A percentile compares a stretch with the other conserved stretches of the same genome.
phyloP scores from a whole-genome alignment of 92 coral and sea anemone genomes.

The Zoanthus sociatus region DNA sequence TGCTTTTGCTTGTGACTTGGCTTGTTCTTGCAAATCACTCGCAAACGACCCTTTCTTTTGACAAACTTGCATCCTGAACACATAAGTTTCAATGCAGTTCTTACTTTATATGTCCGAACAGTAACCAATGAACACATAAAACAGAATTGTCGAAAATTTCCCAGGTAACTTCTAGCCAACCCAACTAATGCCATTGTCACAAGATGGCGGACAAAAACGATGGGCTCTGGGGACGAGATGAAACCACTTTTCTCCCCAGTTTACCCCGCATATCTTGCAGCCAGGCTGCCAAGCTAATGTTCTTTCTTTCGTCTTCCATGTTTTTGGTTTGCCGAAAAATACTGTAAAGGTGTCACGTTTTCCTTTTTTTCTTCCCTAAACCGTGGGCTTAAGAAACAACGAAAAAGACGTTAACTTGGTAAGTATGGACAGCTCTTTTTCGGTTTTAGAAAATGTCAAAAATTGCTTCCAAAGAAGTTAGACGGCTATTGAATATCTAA shows the following conservation, averaged over 20 bases:
- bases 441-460: neutral
- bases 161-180: conserved; percentile 61
- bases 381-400: neutral
- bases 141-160: conserved; percentile 71
- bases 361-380: neutral
- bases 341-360: neutral
- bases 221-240: conserved; percentile 2
- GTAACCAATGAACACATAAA: conserved; percentile 76
- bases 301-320: neutral
- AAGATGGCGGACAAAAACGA: conserved; percentile 57
- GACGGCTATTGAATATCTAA: neutral
- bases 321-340: neutral
- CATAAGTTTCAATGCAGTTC: conserved; percentile 86
- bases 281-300: neutral
- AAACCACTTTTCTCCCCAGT: neutral
- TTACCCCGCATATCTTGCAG: neutral
- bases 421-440: neutral
- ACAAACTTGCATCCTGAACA: conserved; percentile 95
- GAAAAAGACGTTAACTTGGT: neutral
- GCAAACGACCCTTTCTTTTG: conserved; percentile 91
- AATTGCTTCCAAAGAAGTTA: neutral
- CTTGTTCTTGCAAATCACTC: conserved; percentile 93
- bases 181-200: conserved; percentile 26
- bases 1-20: conserved; percentile 98
- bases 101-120: conserved; percentile 93